Evolutionary conservation across 2,113 vertebrate genomes (phyloP).

Genomic region (Ammodytes dubius): DNA sequence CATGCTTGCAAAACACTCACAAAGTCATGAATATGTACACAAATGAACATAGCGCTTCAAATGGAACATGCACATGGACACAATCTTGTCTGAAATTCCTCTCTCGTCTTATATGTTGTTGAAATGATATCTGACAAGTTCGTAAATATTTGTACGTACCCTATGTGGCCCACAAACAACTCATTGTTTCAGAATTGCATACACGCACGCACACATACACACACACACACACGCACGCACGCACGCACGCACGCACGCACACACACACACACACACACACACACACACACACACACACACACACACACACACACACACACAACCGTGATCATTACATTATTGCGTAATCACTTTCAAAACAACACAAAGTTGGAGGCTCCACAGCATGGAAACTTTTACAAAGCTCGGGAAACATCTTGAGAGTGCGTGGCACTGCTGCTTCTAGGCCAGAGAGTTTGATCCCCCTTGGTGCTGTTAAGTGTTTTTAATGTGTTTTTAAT

Average conservation of each 20-base stretch:
- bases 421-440: not conserved
- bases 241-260: not conserved
- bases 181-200: not conserved
- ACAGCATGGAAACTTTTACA: not conserved
- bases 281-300: too few relatives aligned
- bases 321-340: not conserved
- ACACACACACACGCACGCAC: too few relatives aligned
- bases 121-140: not conserved
- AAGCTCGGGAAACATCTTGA: not conserved
- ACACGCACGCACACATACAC: not conserved
- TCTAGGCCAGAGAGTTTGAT: not conserved
- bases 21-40: not conserved
- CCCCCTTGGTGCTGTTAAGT: not conserved
- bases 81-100: not conserved
- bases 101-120: not conserved
- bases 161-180: not conserved
- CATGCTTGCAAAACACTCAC: not conserved
- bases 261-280: not conserved
- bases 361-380: not conserved
- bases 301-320: not conserved
- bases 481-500: slow-evolving; percentile 2
- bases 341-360: not conserved
- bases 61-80: not conserved
- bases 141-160: not conserved
- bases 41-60: not conserved